These are phyloP conservation scores for Telmatherina bonti DNA, from an alignment of 2,797 vertebrate genomes.

Conservation along the genomic window DNA sequence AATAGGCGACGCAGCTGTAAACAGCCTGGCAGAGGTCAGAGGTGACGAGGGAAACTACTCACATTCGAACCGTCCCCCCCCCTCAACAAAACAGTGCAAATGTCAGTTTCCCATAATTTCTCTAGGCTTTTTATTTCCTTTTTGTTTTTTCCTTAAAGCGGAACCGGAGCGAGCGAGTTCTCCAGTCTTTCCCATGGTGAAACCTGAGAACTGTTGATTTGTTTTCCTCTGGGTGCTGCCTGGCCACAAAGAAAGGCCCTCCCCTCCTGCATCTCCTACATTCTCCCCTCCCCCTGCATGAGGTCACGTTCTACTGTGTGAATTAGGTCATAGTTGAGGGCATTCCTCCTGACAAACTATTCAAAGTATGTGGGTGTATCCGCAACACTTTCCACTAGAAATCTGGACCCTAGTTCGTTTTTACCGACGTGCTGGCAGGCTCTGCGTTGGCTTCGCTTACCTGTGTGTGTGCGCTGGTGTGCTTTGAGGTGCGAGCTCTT, in stretches of 20 bases:
- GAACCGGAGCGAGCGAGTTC: constrained; percentile 18
- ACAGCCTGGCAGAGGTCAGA: constrained; percentile 64
- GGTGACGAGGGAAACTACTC: constrained; percentile 55
- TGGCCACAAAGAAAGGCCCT: constrained; percentile 49
- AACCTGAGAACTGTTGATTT: constrained; percentile 70
- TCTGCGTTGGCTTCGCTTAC: constrained; percentile 64
- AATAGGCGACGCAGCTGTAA: constrained; percentile 65
- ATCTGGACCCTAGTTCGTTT: not conserved
- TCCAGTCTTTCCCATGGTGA: constrained; percentile 59
- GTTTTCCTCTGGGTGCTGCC: constrained; percentile 65
- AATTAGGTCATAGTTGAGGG: constrained; percentile 75
- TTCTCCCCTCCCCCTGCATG: constrained; percentile 26
- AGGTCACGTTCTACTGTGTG: constrained; percentile 72
- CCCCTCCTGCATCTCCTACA: not conserved
- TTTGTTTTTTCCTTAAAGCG: not conserved
- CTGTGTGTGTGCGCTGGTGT: constrained; percentile 98
- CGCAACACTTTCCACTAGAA: constrained; percentile 11
- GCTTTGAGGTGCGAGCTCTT: constrained; percentile 99
- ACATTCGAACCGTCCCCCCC: constrained; percentile 44
- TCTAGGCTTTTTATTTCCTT: not conserved
- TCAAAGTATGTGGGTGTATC: constrained; percentile 52
- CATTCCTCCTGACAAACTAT: constrained; percentile 70
- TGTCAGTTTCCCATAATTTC: constrained; percentile 64
- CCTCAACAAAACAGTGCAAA: constrained; percentile 43
- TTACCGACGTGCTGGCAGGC: not conserved